Evolutionary conservation across 1,140 invertebrate genomes (phyloP).

Genomic region (Alviniconcha marisindica): DNA sequence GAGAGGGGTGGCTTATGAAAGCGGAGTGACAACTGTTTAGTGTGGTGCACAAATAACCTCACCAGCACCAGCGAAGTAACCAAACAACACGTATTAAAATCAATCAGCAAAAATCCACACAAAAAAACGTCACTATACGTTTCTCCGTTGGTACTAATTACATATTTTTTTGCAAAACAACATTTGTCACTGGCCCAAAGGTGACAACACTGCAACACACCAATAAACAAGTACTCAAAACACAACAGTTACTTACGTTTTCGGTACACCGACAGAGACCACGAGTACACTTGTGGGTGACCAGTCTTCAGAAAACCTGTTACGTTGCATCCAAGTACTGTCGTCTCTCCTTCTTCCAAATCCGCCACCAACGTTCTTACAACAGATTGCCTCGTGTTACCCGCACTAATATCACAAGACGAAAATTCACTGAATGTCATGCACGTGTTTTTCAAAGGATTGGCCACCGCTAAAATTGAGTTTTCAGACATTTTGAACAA

Average conservation of each 20-base stretch:
- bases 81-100: too few relatives aligned
- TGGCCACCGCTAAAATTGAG: background rate
- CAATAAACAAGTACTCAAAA: too few relatives aligned
- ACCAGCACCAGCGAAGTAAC: too few relatives aligned
- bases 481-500: background rate
- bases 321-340: background rate
- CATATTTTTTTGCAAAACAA: too few relatives aligned
- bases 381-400: background rate
- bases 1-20: too few relatives aligned
- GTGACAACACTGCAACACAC: too few relatives aligned
- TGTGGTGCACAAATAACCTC: too few relatives aligned
- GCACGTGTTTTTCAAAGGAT: background rate
- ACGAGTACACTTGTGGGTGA: background rate
- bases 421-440: background rate
- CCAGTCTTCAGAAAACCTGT: background rate
- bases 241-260: background rate
- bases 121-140: too few relatives aligned
- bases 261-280: background rate
- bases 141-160: too few relatives aligned
- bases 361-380: constrained; percentile 20
- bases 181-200: too few relatives aligned
- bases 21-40: too few relatives aligned
- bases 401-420: constrained; percentile 10
- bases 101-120: too few relatives aligned
- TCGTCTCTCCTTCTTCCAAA: constrained; percentile 8